These are phyloP conservation scores for Labrus mixtus DNA, from an alignment of 2,113 vertebrate genomes.

Conservation along the genomic window DNA sequence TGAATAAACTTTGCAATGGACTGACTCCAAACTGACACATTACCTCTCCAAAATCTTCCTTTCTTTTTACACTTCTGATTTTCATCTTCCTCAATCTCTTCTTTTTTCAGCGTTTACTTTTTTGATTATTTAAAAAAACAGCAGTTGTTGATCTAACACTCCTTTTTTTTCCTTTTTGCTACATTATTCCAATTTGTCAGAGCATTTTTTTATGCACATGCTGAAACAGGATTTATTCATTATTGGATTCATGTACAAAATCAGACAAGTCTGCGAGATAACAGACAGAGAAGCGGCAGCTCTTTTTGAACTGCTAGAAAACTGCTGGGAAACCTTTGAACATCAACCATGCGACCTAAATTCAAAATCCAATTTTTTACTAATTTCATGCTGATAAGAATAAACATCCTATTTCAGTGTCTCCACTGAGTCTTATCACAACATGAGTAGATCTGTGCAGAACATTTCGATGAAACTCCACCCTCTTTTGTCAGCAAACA, in stretches of 20 bases:
- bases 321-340: constrained; percentile 52
- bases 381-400: constrained; percentile 62
- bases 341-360: constrained; percentile 51
- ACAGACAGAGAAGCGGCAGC: constrained; percentile 17
- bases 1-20: constrained; percentile 37
- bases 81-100: not conserved
- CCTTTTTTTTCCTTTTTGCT: not conserved
- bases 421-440: constrained; percentile 44
- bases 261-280: constrained; percentile 20
- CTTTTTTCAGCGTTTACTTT: not conserved
- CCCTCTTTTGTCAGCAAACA: not conserved
- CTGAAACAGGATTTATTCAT: constrained; percentile 16
- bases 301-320: constrained; percentile 41
- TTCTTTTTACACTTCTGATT: not conserved
- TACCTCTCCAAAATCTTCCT: not conserved
- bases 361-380: constrained; percentile 55
- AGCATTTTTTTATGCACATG: not conserved
- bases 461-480: constrained; percentile 16
- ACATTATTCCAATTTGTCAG: not conserved
- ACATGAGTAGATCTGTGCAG: constrained; percentile 20
- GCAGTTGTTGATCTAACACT: not conserved
- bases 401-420: constrained; percentile 53
- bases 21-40: not conserved
- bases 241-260: constrained; percentile 29
- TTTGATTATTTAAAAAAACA: no score